Evolutionary conservation across 2,113 vertebrate species (phyloP).

Genomic region (Colistium nudipinnis): DNA sequence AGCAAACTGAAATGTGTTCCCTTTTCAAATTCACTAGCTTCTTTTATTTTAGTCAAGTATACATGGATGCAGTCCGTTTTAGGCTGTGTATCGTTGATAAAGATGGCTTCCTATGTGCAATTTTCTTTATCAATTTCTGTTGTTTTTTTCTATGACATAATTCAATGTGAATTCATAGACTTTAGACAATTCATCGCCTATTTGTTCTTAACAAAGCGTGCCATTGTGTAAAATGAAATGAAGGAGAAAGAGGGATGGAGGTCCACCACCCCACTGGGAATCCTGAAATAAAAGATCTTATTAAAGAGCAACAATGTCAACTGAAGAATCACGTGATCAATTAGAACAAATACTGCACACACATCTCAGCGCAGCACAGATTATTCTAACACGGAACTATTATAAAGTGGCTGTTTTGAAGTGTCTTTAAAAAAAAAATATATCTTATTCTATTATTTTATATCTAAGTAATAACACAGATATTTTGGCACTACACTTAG

Average conservation of each 20-base stretch:
- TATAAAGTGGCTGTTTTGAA: neutral
- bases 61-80: neutral
- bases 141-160: neutral
- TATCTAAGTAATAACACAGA: neutral
- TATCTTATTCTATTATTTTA: neutral
- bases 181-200: neutral
- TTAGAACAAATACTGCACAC: neutral
- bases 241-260: neutral
- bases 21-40: neutral
- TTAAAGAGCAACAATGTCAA: neutral
- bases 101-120: too few species aligned
- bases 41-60: constrained; percentile 32
- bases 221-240: neutral
- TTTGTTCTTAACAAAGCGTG: neutral
- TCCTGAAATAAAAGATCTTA: neutral
- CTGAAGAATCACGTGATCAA: neutral
- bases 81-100: neutral
- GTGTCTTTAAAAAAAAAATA: constrained; percentile 3
- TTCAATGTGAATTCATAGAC: neutral
- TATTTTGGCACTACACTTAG: neutral
- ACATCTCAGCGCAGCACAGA: neutral
- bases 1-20: too few species aligned
- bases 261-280: neutral
- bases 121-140: neutral
- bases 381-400: neutral